Evolutionary conservation across 1,140 invertebrate genomes (phyloP), one percentile per base, ranked within the genome.

Genomic region (Drosophila simulans): DNA sequence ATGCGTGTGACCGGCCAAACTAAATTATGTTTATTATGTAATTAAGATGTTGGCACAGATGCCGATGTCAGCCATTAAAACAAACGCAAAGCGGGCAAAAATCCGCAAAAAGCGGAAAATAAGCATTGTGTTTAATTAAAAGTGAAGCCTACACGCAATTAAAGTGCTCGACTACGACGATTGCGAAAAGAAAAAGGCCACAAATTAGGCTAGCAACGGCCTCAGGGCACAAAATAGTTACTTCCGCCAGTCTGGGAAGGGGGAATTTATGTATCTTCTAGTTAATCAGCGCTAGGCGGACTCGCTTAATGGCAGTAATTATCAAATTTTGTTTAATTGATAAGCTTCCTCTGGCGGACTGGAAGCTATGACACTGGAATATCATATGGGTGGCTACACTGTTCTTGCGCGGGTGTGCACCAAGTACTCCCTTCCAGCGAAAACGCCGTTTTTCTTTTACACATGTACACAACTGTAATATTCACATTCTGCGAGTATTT

Each of bases 21-120:
- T 79, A 84, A 89, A 88, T 88, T 70, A 82, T 84, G 88, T 89
- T 80, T 88, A 90, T 90, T 88, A 80, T 74, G 84, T 90, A 84
- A 89, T 88, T 88, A 88, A 88, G 84, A 88, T 88, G 85, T 88
- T 88, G 70, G 65, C 80, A 78, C 63, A 89, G 84, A 88, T 88
- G 76, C 68, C 58, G 84, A 88, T 89, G 76, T 62, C 58, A 37
- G 39, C 63, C 78, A 79, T 77, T 51, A 63, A 79, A 68, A 68
- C 53, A 52, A 52, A 12, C 35, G 72, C 63, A 42, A 66, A 77
- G 39, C 46, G 63, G 70, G 70, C 86, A 76, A 73, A 84, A 89
- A 88, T 89, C 77, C 76, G 84, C 84, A 88, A 89, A 89, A 80
- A 64, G 60, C 80, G 85, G 84, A 90, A 89, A 88, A 88, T 88